Percentiles rank a stretch among this genome's conserved stretches.
Conservation (phyloP, 2,113 vertebrate genomes). For the Paralichthys olivaceus region DNA sequence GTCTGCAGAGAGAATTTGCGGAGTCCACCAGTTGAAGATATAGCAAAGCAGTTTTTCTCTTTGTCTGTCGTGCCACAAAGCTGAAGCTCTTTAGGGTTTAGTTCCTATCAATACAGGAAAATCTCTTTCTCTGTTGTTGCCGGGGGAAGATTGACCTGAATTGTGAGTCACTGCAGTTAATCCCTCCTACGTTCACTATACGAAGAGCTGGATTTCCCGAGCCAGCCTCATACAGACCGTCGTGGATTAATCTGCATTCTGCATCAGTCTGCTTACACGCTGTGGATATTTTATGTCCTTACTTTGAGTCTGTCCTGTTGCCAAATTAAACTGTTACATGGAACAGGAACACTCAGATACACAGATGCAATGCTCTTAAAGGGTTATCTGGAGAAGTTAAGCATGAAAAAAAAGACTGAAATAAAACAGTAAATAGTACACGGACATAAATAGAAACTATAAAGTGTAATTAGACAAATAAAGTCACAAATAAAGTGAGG, state of each 20-base stretch:
- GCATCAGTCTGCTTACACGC: slow-evolving; percentile 26
- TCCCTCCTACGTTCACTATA: slow-evolving; percentile 72
- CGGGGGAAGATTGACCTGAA: slow-evolving; percentile 76
- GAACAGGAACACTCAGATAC: not conserved
- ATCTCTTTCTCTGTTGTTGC: slow-evolving; percentile 67
- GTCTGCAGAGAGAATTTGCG: slow-evolving; percentile 15
- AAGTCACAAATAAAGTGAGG: not conserved
- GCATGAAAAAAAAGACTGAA: not conserved
- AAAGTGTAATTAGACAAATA: not conserved
- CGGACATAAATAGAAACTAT: not conserved
- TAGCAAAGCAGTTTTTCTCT: slow-evolving; percentile 20
- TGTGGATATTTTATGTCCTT: slow-evolving; percentile 10
- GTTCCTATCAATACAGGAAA: slow-evolving; percentile 65
- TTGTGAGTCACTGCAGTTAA: slow-evolving; percentile 76
- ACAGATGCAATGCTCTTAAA: not conserved
- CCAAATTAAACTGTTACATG: slow-evolving; percentile 1
- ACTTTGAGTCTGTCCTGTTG: slow-evolving; percentile 3
- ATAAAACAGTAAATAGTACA: not conserved
- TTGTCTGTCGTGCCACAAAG: slow-evolving; percentile 37
- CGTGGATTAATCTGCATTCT: slow-evolving; percentile 58
- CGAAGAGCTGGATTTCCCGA: slow-evolving; percentile 61
- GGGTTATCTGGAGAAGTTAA: not conserved
- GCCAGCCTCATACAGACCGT: slow-evolving; percentile 30
- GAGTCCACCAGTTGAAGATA: slow-evolving; percentile 20
- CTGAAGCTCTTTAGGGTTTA: slow-evolving; percentile 68